These are phyloP conservation scores for Monomorium pharaonis DNA, from an alignment of 1,140 invertebrate species.

Conservation along the genomic window DNA sequence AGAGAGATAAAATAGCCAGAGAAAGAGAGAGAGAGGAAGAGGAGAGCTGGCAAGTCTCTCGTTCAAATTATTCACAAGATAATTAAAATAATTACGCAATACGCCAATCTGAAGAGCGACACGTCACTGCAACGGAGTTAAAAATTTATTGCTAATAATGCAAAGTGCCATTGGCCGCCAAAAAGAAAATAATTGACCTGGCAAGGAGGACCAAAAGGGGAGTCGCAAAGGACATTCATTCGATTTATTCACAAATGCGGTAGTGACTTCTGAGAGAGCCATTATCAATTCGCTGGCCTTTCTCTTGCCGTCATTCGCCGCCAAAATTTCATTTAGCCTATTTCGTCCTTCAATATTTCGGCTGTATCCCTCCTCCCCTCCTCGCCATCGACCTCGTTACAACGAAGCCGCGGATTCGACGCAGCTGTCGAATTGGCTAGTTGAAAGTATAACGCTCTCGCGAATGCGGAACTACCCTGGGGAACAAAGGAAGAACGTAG, in stretches of 20 bases:
- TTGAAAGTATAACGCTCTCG: slow-evolving; percentile 13
- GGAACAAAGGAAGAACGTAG: background rate
- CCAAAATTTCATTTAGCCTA: slow-evolving; percentile 62
- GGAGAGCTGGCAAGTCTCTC: background rate
- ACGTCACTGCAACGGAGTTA: background rate
- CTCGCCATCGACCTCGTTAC: slow-evolving; percentile 30
- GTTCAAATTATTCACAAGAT: slow-evolving; percentile 20
- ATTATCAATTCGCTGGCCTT: slow-evolving; percentile 23
- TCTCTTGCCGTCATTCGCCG: slow-evolving; percentile 16
- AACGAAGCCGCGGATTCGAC: slow-evolving; percentile 50
- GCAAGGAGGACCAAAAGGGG: background rate
- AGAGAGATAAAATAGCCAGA: background rate
- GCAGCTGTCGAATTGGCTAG: slow-evolving; percentile 61
- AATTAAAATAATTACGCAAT: slow-evolving; percentile 35
- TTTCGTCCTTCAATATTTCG: slow-evolving; percentile 30
- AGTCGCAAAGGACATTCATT: background rate
- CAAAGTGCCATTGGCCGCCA: background rate
- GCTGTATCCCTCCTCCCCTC: background rate
- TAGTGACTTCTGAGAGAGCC: background rate
- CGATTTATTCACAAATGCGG: slow-evolving; percentile 32
- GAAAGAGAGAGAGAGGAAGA: background rate
- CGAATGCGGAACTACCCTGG: slow-evolving; percentile 52
- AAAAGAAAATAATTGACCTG: slow-evolving; percentile 1
- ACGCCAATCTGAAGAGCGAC: background rate
- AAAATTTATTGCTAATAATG: background rate